A percentile compares a stretch with the other conserved stretches of the same genome.
phyloP scores from a whole-genome alignment of 2,888 invertebrate genomes.

The Himalopsyche japonica region DNA sequence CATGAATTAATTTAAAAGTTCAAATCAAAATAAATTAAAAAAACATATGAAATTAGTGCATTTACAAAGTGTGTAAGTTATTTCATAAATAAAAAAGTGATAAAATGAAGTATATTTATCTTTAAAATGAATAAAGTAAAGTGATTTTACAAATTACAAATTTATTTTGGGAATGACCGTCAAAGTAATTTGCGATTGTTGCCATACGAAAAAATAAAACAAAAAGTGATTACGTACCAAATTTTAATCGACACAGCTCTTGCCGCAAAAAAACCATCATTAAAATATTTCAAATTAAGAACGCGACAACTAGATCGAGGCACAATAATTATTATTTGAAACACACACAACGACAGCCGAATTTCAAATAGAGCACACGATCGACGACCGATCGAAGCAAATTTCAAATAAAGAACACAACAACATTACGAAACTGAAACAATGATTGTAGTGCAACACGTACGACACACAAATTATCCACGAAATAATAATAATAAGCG shows the following conservation, averaged over 20 bases:
- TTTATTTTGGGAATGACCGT: too few species aligned
- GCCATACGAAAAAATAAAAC: background rate
- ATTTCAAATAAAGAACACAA: background rate
- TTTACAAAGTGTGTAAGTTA: too few species aligned
- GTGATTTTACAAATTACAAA: too few species aligned
- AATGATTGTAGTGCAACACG: background rate
- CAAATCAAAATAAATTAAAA: too few species aligned
- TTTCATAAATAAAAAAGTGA: too few species aligned
- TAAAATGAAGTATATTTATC: too few species aligned
- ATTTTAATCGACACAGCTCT: background rate
- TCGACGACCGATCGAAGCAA: background rate
- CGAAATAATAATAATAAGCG: background rate
- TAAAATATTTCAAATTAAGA: slow-evolving; percentile 1
- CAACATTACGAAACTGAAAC: background rate
- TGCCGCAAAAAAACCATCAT: background rate
- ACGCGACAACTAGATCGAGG: background rate
- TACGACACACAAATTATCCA: background rate
- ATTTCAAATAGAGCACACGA: background rate
- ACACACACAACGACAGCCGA: background rate
- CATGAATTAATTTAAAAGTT: too few species aligned
- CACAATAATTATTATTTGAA: background rate
- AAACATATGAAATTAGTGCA: too few species aligned
- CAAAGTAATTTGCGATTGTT: too few species aligned
- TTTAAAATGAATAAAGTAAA: too few species aligned
- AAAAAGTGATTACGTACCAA: background rate